These are phyloP conservation scores for Tenodera sinensis DNA, from an alignment of 2,888 invertebrate species.

Conservation along the genomic window DNA sequence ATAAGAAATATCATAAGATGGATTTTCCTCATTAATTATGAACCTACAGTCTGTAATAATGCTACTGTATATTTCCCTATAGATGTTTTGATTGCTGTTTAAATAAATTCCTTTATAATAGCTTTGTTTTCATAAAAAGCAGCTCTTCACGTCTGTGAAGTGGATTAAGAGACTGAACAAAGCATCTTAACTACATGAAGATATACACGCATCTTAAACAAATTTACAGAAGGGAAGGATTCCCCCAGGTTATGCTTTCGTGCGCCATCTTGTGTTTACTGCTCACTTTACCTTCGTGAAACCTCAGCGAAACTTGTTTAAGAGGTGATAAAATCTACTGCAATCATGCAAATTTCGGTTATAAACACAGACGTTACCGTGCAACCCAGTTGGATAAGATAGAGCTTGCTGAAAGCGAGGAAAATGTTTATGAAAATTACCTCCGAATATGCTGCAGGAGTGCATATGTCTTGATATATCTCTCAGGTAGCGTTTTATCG, in stretches of 20 bases:
- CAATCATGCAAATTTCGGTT: not conserved
- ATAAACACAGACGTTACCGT: not conserved
- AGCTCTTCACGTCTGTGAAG: not conserved
- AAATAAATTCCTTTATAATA: too few relatives aligned
- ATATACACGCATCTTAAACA: not conserved
- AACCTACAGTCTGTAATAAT: too few relatives aligned
- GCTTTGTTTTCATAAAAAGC: not conserved
- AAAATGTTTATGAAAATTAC: not conserved
- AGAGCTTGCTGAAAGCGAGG: not conserved
- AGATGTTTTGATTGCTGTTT: too few relatives aligned
- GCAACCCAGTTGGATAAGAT: not conserved
- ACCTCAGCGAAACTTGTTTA: too few relatives aligned
- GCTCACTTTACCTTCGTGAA: not conserved
- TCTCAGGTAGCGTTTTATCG: not conserved
- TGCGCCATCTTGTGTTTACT: not conserved
- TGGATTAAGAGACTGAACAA: not conserved
- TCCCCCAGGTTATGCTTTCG: not conserved
- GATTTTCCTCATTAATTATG: too few relatives aligned
- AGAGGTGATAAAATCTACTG: not conserved
- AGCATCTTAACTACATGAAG: not conserved
- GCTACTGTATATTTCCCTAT: too few relatives aligned
- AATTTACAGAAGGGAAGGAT: not conserved
- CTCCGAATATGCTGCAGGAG: not conserved
- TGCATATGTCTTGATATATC: not conserved
- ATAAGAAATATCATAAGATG: too few relatives aligned